These are phyloP conservation scores for Kryphioiulus occultus DNA, from an alignment of 2,888 invertebrate genomes.

Conservation along the genomic window DNA sequence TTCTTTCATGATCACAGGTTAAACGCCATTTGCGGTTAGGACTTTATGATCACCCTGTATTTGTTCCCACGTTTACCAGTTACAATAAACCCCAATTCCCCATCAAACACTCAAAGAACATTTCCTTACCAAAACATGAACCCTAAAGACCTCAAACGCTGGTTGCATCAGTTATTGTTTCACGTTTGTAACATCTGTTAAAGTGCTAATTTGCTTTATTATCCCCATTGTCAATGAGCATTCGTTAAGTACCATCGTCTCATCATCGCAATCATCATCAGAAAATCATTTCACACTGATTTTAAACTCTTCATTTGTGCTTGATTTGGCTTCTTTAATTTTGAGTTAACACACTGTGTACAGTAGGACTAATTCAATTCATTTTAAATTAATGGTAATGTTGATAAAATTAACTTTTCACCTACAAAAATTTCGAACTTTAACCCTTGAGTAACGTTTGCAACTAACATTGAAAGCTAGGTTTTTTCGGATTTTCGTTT, in stretches of 20 bases:
- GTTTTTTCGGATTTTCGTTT: not conserved
- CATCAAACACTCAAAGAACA: not conserved
- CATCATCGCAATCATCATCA: not conserved
- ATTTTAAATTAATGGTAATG: not conserved
- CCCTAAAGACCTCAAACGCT: not conserved
- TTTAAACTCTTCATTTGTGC: not conserved
- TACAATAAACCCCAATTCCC: not conserved
- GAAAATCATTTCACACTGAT: not conserved
- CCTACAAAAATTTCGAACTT: no score
- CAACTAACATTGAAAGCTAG: not conserved
- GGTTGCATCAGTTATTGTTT: slow-evolving; percentile 10
- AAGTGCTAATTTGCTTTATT: not conserved
- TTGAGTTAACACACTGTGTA: not conserved
- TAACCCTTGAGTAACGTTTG: not conserved
- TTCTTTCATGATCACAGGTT: no score
- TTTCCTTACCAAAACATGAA: not conserved
- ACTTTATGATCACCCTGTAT: no score
- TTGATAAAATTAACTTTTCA: not conserved
- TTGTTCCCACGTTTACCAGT: not conserved
- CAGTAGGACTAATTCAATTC: not conserved
- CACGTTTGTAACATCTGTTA: not conserved
- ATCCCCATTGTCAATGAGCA: not conserved
- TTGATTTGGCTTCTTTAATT: not conserved
- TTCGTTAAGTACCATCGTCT: not conserved
- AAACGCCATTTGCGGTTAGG: no score